Percentiles rank a stretch among this genome's conserved stretches.
Conservation (phyloP, 2,888 invertebrate species). For the Selenia dentaria region DNA sequence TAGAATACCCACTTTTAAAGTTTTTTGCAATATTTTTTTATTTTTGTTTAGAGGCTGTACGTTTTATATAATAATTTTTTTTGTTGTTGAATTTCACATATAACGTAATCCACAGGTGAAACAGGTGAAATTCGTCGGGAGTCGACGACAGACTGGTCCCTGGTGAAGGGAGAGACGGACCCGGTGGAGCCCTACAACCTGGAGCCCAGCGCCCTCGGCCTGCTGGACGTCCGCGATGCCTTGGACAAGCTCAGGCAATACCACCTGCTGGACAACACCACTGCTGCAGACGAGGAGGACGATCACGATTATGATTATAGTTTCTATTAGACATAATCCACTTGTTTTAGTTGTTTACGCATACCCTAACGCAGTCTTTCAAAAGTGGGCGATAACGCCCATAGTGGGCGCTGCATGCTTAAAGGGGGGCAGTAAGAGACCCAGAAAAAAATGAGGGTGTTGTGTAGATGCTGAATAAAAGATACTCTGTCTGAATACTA, state of each 20-base stretch:
- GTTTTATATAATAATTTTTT: no score
- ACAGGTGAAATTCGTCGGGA: slow-evolving; percentile 61
- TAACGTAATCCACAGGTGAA: slow-evolving; percentile 59
- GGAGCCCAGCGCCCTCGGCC: slow-evolving; percentile 36
- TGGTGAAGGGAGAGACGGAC: slow-evolving; percentile 53
- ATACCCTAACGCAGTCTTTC: no score
- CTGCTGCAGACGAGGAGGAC: slow-evolving; percentile 53
- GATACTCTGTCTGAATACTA: no score
- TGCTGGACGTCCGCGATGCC: slow-evolving; percentile 50
- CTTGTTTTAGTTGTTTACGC: slow-evolving; percentile 14
- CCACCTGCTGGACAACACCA: slow-evolving; percentile 60
- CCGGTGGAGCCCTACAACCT: slow-evolving; percentile 42
- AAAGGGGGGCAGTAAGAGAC: no score
- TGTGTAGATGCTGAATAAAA: no score
- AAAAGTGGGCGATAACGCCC: no score
- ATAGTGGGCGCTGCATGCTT: no score
- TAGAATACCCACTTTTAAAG: no score
- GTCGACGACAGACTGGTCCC: slow-evolving; percentile 63
- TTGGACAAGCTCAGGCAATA: slow-evolving; percentile 67
- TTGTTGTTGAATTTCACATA: no score
- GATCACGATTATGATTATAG: slow-evolving; percentile 70
- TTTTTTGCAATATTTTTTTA: no score
- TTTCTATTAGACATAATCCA: slow-evolving; percentile 52
- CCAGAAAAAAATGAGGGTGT: no score
- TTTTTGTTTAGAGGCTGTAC: no score